Evolutionary conservation across 2,888 invertebrate species (phyloP), one percentile per base, ranked within the genome.

Genomic region (Ormyrus thymus): DNA sequence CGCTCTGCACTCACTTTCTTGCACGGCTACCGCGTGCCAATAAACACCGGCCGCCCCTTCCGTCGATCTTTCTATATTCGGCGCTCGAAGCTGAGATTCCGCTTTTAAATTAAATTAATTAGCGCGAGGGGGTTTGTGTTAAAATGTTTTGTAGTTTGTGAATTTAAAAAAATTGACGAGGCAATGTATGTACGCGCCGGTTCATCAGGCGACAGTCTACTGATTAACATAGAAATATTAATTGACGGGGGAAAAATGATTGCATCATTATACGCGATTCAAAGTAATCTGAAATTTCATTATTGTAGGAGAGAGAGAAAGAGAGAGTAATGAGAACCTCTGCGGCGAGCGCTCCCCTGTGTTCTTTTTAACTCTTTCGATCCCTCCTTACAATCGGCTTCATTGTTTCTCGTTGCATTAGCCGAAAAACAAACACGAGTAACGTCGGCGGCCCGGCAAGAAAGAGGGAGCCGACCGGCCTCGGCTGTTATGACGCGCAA

Each of bases 331-430:
- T 73, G 79, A 78, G 74, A 77, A 72, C 80, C 78, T 71, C 55
- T 76, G 61, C 45, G 48, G 29, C 53, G 62, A 76, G 73, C 73
- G 77, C 78, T 81, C 73, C 78, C 61, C 46, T 46, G 45, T 45
- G 45, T 13, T 48, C 43, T 51, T 45, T 53, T 51, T 29, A 29
- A 29, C 29, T 62, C 62, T 55, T 9, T 6, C 29, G 51, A 50
- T 50, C 53, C 59, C 58, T 58, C n/a, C 55, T 66, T 81, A 82
- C 84, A 84, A 83, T 85, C 81, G 83, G 75, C 81, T 83, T 83
- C 85, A 84, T 85, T 85, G 85, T 85, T 84, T 83, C 83, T 82
- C 80, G 77, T 81, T 83, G 79, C 81, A 82, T 83, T 83, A 81
- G 76, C 81, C 71, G 82, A 83, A 85, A 83, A 83, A 82, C 73